Base-by-base conservation (phyloP, 1,140 invertebrate genomes). In the Nixonia krombeini region DNA sequence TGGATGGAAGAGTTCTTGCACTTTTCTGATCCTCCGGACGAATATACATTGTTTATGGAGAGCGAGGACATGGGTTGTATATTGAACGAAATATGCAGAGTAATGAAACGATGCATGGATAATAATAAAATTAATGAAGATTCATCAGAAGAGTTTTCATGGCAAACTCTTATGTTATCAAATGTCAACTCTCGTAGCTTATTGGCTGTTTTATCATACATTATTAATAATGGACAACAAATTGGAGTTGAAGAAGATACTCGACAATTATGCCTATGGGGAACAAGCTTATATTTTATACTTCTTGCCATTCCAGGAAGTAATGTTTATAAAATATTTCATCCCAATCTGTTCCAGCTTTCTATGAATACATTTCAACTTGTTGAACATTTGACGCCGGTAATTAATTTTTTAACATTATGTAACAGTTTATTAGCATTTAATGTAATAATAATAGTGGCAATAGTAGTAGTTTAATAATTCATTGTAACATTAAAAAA, bases 281-380 rank as follows among this genome's bases (percentile, higher is more conserved):
- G 86, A 1, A 78, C 83, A 5, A 83, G 83, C 47, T 46, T 87
- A 0, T 89, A 88, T 67, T 79, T 88, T 18, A 73, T 79, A 4
- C 62, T 88, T 1, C 61, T 89, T 12, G 71, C 80, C n/a, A 70
- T 89, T 16, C 84, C 86, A 25, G 89, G 88, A 4, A 89, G 88
- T 59, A 83, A 78, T 37, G 86, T 87, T 1, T 90, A 88, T 70
- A 75, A 86, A 28, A 76, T 90, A 0, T 90, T 89, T 71, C 87
- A 90, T 63, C 83, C 87, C 1, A 86, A 87, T 28, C 66, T 90
- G 5, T 90, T 68, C n/a, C 44, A 68, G 5, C 53, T 64, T 2
- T 76, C 86, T 0, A 68, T 90, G 1, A 84, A 88, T 44, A 83
- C 83, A 2, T 72, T 90, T 7, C 86, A 80, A 63, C 52, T 86